A percentile compares a stretch with the other conserved stretches of the same genome.
Evolutionary conservation across 2,797 vertebrate genomes (phyloP).

Genomic region (Monodelphis domestica): DNA sequence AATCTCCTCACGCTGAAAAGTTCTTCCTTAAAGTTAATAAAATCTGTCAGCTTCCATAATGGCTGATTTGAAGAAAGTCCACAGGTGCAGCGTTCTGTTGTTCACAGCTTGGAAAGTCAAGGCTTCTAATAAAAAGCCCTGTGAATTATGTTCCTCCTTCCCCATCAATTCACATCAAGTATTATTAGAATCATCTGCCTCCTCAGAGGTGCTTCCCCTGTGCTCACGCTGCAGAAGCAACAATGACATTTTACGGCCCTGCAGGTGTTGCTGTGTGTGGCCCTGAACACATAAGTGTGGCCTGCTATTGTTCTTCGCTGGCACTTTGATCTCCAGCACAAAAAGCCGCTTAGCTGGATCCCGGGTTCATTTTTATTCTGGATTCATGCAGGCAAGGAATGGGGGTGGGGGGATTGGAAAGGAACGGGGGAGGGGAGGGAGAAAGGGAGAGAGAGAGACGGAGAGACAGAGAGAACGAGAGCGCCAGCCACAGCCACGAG

Average conservation of each 20-base stretch:
- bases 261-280: slow-evolving; percentile 91
- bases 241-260: slow-evolving; percentile 86
- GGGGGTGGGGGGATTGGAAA: not conserved
- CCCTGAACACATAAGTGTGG: slow-evolving; percentile 85
- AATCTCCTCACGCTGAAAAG: slow-evolving; percentile 82
- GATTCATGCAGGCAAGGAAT: slow-evolving; percentile 73
- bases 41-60: slow-evolving; percentile 87
- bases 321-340: slow-evolving; percentile 93
- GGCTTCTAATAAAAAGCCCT: slow-evolving; percentile 84
- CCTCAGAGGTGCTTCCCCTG: slow-evolving; percentile 83
- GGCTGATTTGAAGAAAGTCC: slow-evolving; percentile 82
- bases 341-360: slow-evolving; percentile 89
- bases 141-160: slow-evolving; percentile 80
- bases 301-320: slow-evolving; percentile 90
- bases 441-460: not conserved
- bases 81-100: slow-evolving; percentile 84
- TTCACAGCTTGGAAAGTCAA: slow-evolving; percentile 78
- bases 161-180: slow-evolving; percentile 86
- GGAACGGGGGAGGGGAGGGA: not conserved
- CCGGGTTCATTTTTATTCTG: slow-evolving; percentile 86
- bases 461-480: not conserved
- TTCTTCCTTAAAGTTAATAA: slow-evolving; percentile 87
- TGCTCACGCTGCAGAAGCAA: slow-evolving; percentile 84
- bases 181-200: slow-evolving; percentile 85
- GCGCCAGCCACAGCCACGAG: slow-evolving; percentile 58